These are phyloP conservation scores for Melanotaenia maccullochi DNA, from an alignment of 2,797 vertebrate genomes.

Conservation along the genomic window DNA sequence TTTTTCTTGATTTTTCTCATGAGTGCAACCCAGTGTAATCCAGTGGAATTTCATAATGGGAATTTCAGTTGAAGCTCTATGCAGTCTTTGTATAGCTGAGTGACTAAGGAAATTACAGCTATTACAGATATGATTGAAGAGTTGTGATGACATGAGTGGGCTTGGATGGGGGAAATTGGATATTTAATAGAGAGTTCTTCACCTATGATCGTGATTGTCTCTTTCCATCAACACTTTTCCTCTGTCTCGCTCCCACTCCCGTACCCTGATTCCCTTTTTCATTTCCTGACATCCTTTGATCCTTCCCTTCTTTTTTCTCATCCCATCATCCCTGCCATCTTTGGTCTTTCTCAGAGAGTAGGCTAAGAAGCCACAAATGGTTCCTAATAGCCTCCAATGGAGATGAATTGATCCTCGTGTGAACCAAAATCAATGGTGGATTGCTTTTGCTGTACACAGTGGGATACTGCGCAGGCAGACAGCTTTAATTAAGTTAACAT, in stretches of 20 bases:
- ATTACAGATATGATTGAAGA: conserved; percentile 62
- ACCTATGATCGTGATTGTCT: conserved; percentile 59
- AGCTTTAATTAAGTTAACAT: conserved; percentile 81
- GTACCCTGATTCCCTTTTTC: conserved; percentile 12
- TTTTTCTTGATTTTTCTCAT: not conserved
- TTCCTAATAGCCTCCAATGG: conserved; percentile 82
- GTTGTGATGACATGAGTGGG: conserved; percentile 59
- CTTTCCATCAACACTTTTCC: conserved; percentile 39
- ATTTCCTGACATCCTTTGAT: conserved; percentile 41
- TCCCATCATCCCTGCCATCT: conserved; percentile 42
- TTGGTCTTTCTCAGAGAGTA: conserved; percentile 59
- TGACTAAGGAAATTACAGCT: conserved; percentile 54
- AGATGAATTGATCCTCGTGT: conserved; percentile 80
- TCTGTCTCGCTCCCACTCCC: conserved; percentile 13
- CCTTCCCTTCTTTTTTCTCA: conserved; percentile 27
- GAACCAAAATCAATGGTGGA: conserved; percentile 77
- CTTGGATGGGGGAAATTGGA: conserved; percentile 62
- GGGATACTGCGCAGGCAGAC: conserved; percentile 62
- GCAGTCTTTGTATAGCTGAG: conserved; percentile 54
- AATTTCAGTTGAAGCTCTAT: conserved; percentile 37
- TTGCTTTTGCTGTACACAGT: conserved; percentile 76
- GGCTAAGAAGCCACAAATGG: conserved; percentile 81
- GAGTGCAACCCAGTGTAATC: too few species aligned
- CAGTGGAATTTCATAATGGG: conserved; percentile 4
- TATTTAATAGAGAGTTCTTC: conserved; percentile 70